phyloP scores from a whole-genome alignment of 2,888 invertebrate genomes.

The Pammene aurita region DNA sequence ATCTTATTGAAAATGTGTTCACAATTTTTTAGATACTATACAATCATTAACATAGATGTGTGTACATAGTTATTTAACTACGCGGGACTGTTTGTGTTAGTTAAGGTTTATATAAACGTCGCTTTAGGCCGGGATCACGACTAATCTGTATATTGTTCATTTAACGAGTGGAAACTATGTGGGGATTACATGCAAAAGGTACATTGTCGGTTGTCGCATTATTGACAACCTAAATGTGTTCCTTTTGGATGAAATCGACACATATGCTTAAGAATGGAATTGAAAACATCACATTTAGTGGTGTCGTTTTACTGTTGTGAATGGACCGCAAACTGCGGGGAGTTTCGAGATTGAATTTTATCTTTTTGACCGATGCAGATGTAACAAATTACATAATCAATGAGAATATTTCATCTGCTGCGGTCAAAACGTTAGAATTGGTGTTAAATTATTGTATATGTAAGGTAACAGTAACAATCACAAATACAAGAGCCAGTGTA shows the following conservation, averaged over 20 bases:
- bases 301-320: no score
- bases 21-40: slow-evolving; percentile 76
- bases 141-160: slow-evolving; percentile 18
- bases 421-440: slow-evolving; percentile 2
- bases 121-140: slow-evolving; percentile 22
- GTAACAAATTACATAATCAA: background rate
- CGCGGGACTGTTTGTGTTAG: slow-evolving; percentile 43
- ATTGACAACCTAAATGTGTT: background rate
- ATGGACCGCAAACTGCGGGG: background rate
- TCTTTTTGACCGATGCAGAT: slow-evolving; percentile 7
- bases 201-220: background rate
- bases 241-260: background rate
- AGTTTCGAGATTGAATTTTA: background rate
- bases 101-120: slow-evolving; percentile 25
- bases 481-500: slow-evolving; percentile 33
- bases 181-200: background rate
- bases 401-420: background rate
- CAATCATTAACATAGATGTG: slow-evolving; percentile 61
- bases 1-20: slow-evolving; percentile 82
- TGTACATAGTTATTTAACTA: slow-evolving; percentile 61
- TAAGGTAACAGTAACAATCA: background rate
- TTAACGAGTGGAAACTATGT: slow-evolving; percentile 4
- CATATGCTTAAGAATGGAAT: background rate
- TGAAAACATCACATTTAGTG: background rate
- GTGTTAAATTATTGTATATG: slow-evolving; percentile 13